Base-by-base conservation (phyloP, 1,140 invertebrate species). In the Drosophila obscura region DNA sequence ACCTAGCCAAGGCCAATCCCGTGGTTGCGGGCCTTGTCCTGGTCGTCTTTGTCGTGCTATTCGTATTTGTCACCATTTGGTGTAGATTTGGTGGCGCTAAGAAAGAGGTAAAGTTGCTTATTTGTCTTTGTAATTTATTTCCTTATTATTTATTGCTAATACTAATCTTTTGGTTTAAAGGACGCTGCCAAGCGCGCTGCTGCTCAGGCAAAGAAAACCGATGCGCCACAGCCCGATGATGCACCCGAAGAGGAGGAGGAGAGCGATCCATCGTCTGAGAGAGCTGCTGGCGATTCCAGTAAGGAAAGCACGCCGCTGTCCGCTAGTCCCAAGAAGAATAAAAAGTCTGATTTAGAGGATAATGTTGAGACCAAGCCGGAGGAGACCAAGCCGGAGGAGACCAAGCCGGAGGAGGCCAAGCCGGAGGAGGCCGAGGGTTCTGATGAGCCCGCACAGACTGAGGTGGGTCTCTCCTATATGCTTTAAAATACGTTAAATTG, bases 11-110 rank as follows among this genome's bases (percentile, higher is more conserved):
- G 78, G 96, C 97, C 61, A 94, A 97, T 90, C 98, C 98, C 31
- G 98, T 97, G 96, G 94, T 98, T 66, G 98, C 96, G 95, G 96
- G 94, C 56, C 94, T 97, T 55, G 97, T 97, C 92, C 94, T 98
- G 76, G 60, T 87, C 41, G 63, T 31, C 46, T 39, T 82, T 43
- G 46, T 76, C 51, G 91, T 98, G 62, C 94, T 95, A 57, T 93
- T 96, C 92, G 96, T 96, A 13, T 39, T 39, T 71, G 92, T 98
- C 55, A 95, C 97, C 35, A 92, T 96, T 41, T 87, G 88, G 57
- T 74, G 45, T 90, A 81, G 31, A 82, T 81, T 87, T 78, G 73
- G 72, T 62, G 66, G 68, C 59, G 93, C 92, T 55, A 79, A 77
- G 45, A 71, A 49, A 44, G 77, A 89, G 87, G 90, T 90, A 91